These are phyloP conservation scores for Aphelocoma californica DNA, from an alignment of 2,797 vertebrate genomes.

Conservation along the genomic window DNA sequence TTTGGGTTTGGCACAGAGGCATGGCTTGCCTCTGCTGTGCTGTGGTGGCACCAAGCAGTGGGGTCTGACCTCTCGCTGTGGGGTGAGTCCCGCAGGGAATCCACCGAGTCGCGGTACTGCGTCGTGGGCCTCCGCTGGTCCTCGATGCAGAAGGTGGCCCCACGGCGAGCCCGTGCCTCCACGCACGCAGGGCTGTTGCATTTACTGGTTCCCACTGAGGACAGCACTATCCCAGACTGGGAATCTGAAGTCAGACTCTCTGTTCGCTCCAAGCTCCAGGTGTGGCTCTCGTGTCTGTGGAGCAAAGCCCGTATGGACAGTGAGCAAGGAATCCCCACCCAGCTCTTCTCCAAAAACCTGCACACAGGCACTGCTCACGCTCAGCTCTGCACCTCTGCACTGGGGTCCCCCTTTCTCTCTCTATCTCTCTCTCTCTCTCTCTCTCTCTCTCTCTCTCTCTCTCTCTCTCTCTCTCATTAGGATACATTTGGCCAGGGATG, in stretches of 20 bases:
- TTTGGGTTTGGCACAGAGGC: neutral
- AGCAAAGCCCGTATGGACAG: neutral
- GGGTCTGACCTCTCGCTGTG: constrained; percentile 93
- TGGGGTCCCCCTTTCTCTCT: neutral
- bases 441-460: neutral
- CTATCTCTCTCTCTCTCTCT: neutral
- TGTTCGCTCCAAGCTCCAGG: constrained; percentile 94
- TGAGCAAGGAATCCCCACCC: neutral
- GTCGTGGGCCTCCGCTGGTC: constrained; percentile 81
- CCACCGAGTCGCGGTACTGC: constrained; percentile 91
- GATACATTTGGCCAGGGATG: neutral
- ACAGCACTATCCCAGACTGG: constrained; percentile 92
- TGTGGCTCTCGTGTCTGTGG: constrained; percentile 91
- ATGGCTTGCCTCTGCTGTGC: neutral
- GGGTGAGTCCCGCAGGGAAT: constrained; percentile 93
- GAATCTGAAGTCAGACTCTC: constrained; percentile 94
- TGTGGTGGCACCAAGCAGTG: neutral
- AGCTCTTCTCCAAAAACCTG: neutral
- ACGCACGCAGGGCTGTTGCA: constrained; percentile 96
- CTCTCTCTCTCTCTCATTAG: neutral
- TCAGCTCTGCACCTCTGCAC: neutral
- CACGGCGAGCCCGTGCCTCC: constrained; percentile 90
- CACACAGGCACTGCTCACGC: neutral
- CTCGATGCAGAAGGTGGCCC: constrained; percentile 83
- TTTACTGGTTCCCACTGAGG: constrained; percentile 96